These are phyloP conservation scores for Sminthurinus aureus DNA, from an alignment of 2,888 invertebrate genomes.

Conservation along the genomic window DNA sequence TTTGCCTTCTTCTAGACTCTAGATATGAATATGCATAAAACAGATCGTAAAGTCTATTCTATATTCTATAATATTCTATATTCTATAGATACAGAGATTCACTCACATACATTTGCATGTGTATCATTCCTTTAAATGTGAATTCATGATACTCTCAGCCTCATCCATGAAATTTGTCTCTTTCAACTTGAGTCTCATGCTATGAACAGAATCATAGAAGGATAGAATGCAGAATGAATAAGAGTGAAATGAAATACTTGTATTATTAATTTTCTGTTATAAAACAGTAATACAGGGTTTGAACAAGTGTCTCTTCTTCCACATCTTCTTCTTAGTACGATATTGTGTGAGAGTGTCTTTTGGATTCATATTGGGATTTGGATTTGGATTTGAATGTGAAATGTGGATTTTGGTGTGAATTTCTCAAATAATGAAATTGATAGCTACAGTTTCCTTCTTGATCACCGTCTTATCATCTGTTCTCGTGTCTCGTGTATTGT, in stretches of 20 bases:
- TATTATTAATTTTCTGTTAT: background rate
- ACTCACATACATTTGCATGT: background rate
- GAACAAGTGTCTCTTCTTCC: background rate
- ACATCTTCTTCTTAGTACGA: background rate
- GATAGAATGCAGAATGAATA: too few species aligned
- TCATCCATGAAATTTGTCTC: background rate
- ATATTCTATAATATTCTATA: too few species aligned
- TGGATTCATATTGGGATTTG: background rate
- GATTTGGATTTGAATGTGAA: background rate
- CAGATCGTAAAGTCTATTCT: background rate
- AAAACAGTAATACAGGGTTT: background rate
- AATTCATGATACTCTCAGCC: background rate
- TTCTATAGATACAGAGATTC: background rate
- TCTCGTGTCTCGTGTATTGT: background rate
- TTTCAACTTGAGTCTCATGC: background rate
- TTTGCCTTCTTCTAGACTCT: background rate
- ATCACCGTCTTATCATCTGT: background rate
- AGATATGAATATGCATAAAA: background rate
- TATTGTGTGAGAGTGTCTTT: background rate
- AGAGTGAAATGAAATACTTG: background rate
- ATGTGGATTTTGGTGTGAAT: slow-evolving; percentile 8
- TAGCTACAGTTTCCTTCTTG: background rate
- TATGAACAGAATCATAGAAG: background rate
- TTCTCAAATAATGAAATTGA: background rate
- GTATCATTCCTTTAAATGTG: background rate